Conservation (phyloP, 2,113 vertebrate genomes). For the Chelonoidis abingdonii region DNA sequence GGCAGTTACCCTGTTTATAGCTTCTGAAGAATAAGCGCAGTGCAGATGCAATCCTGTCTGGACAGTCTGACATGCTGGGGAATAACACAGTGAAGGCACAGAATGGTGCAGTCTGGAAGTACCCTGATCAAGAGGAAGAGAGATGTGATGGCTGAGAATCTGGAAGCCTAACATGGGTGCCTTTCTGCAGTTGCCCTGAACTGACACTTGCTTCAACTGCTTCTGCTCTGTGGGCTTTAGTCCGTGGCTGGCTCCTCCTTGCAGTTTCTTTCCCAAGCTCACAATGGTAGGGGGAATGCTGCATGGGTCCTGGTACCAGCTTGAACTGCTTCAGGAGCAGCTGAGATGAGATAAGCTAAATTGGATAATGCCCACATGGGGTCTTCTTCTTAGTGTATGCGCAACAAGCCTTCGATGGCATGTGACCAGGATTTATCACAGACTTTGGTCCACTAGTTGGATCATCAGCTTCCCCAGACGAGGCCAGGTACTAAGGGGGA, state of each 20-base stretch:
- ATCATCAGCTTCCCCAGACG: no score
- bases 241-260: constrained; percentile 21
- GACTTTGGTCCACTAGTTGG: no score
- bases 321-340: neutral
- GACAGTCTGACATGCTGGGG: neutral
- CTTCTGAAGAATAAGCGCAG: neutral
- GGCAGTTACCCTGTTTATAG: neutral
- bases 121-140: neutral
- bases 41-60: neutral
- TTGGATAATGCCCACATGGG: neutral
- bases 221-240: constrained; percentile 37
- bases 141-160: neutral
- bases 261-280: constrained; percentile 42
- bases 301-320: neutral
- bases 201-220: neutral
- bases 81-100: neutral
- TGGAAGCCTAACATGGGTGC: neutral
- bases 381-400: no score
- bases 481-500: no score
- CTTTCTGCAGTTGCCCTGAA: neutral
- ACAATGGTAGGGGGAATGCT: neutral
- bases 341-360: neutral
- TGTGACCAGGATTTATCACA: no score
- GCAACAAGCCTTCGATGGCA: no score
- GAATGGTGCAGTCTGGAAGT: neutral